A percentile compares a stretch with the other conserved stretches of the same genome.
phyloP scores from a whole-genome alignment of 2,888 invertebrate genomes.

The Drosophila monieri region DNA sequence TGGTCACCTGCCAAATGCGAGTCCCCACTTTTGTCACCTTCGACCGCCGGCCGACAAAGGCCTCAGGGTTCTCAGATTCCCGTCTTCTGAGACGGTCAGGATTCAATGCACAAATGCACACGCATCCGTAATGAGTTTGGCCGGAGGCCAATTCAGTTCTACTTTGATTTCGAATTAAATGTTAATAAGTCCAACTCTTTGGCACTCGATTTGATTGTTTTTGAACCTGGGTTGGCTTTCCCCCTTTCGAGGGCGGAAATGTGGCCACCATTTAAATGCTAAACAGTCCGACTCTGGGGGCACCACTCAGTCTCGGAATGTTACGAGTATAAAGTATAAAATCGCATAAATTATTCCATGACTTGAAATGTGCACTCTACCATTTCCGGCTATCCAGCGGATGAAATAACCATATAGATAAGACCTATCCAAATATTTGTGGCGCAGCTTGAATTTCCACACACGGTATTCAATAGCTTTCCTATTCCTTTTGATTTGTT shows the following conservation, averaged over 20 bases:
- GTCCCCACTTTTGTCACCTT: conserved; percentile 53
- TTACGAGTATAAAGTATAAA: conserved; percentile 16
- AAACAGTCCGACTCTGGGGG: conserved; percentile 48
- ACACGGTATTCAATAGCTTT: conserved; percentile 3
- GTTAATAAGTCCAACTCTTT: conserved; percentile 73
- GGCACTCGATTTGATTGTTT: conserved; percentile 12
- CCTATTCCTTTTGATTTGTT: conserved; percentile 30
- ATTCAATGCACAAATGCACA: conserved; percentile 47
- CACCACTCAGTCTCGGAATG: conserved; percentile 47
- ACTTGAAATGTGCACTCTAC: conserved; percentile 67
- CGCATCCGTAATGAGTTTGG: conserved; percentile 59
- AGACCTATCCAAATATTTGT: conserved; percentile 46
- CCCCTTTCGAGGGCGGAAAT: conserved; percentile 62
- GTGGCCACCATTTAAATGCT: conserved; percentile 72
- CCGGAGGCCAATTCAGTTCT: conserved; percentile 30
- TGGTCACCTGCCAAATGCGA: conserved; percentile 52
- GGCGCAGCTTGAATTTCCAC: conserved; percentile 26
- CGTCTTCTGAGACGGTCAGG: conserved; percentile 24
- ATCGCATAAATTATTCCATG: conserved; percentile 61
- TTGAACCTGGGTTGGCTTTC: conserved; percentile 4
- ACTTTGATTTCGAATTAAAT: conserved; percentile 76
- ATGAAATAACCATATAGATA: conserved; percentile 60
- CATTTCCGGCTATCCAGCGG: conserved; percentile 61
- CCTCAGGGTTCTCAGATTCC: background rate
- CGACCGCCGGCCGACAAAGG: conserved; percentile 36